Evolutionary conservation across 2,888 invertebrate genomes (phyloP).

Genomic region (Smittia aterrima): DNA sequence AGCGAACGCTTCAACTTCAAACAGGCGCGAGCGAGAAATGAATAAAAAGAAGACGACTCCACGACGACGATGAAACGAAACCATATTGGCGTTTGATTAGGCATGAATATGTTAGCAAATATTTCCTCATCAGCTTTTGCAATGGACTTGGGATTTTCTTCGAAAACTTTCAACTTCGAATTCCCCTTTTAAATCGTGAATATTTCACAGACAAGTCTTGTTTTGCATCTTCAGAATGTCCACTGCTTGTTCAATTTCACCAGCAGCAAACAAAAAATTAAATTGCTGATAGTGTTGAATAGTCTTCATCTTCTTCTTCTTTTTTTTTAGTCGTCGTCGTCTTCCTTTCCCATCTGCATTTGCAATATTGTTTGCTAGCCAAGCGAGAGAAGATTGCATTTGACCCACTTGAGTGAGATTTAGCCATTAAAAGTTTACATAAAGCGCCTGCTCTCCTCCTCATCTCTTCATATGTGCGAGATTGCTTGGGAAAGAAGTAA

Average conservation of each 20-base stretch:
- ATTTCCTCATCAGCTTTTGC: slow-evolving; percentile 24
- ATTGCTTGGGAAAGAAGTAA: slow-evolving; percentile 8
- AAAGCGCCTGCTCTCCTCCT: background rate
- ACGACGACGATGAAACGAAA: background rate
- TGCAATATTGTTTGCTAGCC: slow-evolving; percentile 31
- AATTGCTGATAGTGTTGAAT: slow-evolving; percentile 22
- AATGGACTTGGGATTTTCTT: background rate
- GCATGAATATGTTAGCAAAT: slow-evolving; percentile 38
- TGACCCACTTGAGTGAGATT: slow-evolving; percentile 35
- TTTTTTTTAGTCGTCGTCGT: background rate
- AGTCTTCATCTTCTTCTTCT: background rate
- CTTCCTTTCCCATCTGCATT: background rate
- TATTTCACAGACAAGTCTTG: background rate
- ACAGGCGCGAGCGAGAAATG: background rate
- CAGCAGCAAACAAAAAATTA: slow-evolving; percentile 7
- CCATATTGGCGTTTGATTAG: slow-evolving; percentile 35
- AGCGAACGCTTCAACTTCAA: background rate
- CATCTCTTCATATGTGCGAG: slow-evolving; percentile 25
- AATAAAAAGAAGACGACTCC: background rate
- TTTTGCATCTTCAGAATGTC: slow-evolving; percentile 24
- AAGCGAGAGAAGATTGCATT: slow-evolving; percentile 34
- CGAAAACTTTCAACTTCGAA: background rate
- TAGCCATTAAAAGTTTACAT: slow-evolving; percentile 40
- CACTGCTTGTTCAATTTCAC: slow-evolving; percentile 10
- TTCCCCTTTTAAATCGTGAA: background rate